phyloP scores from a whole-genome alignment of 2,888 invertebrate species.

The Nymphalis urticae region DNA sequence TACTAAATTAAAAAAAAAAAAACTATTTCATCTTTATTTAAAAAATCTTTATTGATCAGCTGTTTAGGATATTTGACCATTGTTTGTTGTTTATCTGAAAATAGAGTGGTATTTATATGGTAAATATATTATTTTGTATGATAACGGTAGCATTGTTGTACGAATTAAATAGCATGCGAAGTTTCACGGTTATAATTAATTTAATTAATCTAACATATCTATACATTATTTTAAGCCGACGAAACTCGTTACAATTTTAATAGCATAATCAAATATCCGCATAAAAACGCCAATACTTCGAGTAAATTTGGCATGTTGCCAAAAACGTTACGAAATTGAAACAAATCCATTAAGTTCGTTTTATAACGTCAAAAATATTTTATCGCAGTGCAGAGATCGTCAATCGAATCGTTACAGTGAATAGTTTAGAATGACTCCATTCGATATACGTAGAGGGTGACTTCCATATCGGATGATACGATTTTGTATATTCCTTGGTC shows the following conservation, averaged over 20 bases:
- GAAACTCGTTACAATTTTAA: conserved; percentile 29
- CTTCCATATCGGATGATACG: conserved; percentile 57
- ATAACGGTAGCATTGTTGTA: no score
- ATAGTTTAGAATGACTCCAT: conserved; percentile 79
- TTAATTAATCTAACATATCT: not conserved
- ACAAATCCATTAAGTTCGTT: conserved; percentile 41
- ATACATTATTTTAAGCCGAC: conserved; percentile 6
- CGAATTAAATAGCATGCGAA: not conserved
- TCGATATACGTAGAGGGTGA: conserved; percentile 72
- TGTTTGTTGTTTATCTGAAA: no score
- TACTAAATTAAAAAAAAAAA: not conserved
- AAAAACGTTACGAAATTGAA: conserved; percentile 40
- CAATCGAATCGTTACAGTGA: conserved; percentile 71
- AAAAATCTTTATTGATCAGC: not conserved
- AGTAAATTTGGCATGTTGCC: conserved; percentile 40
- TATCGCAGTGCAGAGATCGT: conserved; percentile 53
- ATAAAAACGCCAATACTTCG: conserved; percentile 38
- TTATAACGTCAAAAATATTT: conserved; percentile 42
- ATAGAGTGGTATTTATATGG: no score
- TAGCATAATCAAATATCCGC: conserved; percentile 33
- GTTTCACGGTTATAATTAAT: not conserved
- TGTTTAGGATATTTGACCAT: no score
- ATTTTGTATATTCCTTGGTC: conserved; percentile 47
- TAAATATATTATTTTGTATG: no score
- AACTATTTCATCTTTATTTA: not conserved